These are phyloP conservation scores for Hyperopisus bebe DNA, from an alignment of 2,113 vertebrate species.

Conservation along the genomic window DNA sequence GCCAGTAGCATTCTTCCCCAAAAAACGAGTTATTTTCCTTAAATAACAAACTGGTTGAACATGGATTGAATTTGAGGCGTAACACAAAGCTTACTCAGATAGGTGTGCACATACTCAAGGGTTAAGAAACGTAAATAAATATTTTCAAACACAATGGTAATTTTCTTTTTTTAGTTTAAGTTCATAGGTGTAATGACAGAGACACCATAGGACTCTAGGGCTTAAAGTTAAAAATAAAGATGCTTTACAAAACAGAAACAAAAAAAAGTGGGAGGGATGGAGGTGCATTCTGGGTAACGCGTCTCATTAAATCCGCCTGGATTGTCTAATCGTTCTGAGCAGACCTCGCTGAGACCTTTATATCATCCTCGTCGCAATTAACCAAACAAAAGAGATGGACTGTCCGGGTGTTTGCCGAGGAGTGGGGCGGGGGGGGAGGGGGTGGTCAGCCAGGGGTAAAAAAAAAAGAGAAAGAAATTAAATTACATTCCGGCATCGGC, in stretches of 20 bases:
- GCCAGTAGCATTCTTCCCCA: not conserved
- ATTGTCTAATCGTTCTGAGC: slow-evolving; percentile 99
- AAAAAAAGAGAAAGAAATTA: slow-evolving; percentile 71
- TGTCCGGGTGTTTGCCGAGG: slow-evolving; percentile 54
- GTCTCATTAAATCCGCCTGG: slow-evolving; percentile 99
- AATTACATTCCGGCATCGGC: slow-evolving; percentile 85
- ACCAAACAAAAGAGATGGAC: slow-evolving; percentile 98
- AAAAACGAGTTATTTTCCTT: not conserved
- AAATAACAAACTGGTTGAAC: not conserved
- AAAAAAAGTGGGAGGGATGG: not conserved
- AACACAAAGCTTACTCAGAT: not conserved
- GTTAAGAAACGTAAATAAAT: not conserved
- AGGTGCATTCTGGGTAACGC: slow-evolving; percentile 41
- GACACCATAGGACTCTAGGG: not conserved
- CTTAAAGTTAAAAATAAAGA: not conserved
- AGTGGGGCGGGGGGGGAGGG: slow-evolving; percentile 52
- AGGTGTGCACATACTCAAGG: not conserved
- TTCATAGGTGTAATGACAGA: not conserved
- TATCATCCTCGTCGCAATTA: slow-evolving; percentile 99
- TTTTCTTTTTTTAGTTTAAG: slow-evolving; percentile 4
- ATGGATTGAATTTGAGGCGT: not conserved
- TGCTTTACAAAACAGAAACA: not conserved
- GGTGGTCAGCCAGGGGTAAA: slow-evolving; percentile 77
- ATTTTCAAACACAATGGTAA: not conserved
- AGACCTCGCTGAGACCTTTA: slow-evolving; percentile 98